A percentile compares a stretch with the other conserved stretches of the same genome.
These are phyloP conservation scores for Eutolmus rufibarbis DNA, from an alignment of 2,888 invertebrate species.

Conservation along the genomic window DNA sequence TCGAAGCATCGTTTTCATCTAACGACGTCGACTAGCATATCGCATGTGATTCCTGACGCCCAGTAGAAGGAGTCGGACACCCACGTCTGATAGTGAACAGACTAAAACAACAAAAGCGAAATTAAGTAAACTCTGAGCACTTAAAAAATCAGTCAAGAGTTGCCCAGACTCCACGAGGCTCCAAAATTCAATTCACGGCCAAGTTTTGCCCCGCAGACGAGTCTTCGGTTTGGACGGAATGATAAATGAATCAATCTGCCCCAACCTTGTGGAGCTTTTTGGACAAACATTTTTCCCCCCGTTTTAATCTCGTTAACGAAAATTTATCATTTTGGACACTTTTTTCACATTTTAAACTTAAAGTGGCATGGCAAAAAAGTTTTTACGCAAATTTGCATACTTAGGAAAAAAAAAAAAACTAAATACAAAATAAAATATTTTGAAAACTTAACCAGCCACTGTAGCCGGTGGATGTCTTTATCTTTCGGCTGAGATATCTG, in stretches of 20 bases:
- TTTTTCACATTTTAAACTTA: background rate
- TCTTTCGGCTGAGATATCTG: background rate
- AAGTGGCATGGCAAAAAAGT: background rate
- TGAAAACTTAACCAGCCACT: background rate
- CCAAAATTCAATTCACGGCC: background rate
- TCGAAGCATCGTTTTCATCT: background rate
- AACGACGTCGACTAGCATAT: too few species aligned
- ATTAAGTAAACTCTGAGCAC: background rate
- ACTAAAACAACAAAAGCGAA: background rate
- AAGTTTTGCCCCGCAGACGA: background rate
- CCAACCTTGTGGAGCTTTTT: slow-evolving; percentile 1
- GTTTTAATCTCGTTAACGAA: slow-evolving; percentile 2
- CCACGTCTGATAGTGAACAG: background rate
- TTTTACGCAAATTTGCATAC: background rate
- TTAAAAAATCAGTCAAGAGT: background rate
- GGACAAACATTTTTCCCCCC: background rate
- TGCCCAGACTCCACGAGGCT: background rate
- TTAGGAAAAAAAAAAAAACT: background rate
- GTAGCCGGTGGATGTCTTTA: background rate
- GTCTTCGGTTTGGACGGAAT: background rate
- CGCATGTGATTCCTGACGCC: background rate
- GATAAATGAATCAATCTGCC: slow-evolving; percentile 12
- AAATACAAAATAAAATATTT: background rate
- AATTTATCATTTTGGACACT: slow-evolving; percentile 17
- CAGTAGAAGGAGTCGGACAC: background rate